Conservation (phyloP, 2,113 vertebrate species). For the Rhegmatorhina hoffmannsi region DNA sequence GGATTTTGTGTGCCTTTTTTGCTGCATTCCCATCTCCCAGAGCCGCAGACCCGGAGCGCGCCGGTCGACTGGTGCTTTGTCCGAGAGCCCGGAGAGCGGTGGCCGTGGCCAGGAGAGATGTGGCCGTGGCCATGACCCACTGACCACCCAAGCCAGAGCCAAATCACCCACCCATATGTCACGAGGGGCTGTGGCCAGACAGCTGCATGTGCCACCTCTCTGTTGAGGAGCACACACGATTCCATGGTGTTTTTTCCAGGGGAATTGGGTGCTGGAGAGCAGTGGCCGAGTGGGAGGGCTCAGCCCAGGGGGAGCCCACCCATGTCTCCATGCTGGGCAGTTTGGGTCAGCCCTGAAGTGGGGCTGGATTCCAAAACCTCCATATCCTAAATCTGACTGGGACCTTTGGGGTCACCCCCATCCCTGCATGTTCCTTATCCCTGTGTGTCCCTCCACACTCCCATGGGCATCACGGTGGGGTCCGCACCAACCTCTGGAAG, state of each 20-base stretch:
- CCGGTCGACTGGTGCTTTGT: neutral
- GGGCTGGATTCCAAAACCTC: neutral
- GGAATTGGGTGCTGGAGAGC: neutral
- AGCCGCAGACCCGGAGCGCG: neutral
- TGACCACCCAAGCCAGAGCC: neutral
- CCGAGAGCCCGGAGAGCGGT: fast-evolving
- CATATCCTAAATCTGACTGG: fast-evolving
- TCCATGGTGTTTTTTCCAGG: neutral
- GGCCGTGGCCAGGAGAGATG: fast-evolving
- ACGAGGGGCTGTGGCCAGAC: neutral
- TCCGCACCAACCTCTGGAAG: neutral
- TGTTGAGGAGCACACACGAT: fast-evolving
- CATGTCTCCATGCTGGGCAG: fast-evolving
- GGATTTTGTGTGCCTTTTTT: neutral
- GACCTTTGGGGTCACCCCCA: neutral
- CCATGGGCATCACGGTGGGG: fast-evolving
- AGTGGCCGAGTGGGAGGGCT: fast-evolving
- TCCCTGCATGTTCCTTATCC: fast-evolving
- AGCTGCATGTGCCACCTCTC: fast-evolving
- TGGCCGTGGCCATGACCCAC: neutral
- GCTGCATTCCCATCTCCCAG: neutral
- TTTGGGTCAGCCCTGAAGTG: neutral
- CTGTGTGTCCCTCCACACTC: neutral
- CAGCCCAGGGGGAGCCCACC: neutral
- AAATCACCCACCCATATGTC: neutral